phyloP scores from a whole-genome alignment of 1,140 invertebrate genomes.

The Philotrypesis tridentata region DNA sequence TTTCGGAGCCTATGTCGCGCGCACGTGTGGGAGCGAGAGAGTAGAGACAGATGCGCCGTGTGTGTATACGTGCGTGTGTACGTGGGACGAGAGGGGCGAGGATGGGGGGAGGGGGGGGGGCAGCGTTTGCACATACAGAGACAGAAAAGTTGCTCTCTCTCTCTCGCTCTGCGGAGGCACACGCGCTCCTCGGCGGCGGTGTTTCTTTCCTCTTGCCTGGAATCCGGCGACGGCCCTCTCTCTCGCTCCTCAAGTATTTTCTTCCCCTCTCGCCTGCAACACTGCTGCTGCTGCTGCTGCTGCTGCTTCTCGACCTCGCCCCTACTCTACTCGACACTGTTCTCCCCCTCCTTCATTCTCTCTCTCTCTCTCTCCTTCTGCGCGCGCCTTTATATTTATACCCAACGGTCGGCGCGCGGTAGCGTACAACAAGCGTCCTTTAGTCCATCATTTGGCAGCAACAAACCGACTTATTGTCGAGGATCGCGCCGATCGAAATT shows the following conservation, averaged over 20 bases:
- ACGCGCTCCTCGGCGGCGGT: constrained; percentile 43
- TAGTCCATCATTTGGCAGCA: constrained; percentile 52
- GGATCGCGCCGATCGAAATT: constrained; percentile 47
- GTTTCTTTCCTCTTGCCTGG: constrained; percentile 44
- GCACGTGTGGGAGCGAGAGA: constrained; percentile 11
- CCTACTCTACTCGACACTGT: not conserved
- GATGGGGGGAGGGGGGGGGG: not conserved
- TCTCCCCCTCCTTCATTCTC: not conserved
- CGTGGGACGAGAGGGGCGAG: not conserved
- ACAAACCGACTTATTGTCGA: constrained; percentile 50
- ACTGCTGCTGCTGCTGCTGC: not conserved
- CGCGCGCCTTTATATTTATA: constrained; percentile 46
- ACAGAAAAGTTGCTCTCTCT: constrained; percentile 23
- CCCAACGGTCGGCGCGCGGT: constrained; percentile 44
- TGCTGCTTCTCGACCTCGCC: constrained; percentile 25
- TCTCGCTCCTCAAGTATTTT: constrained; percentile 40
- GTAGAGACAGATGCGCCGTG: constrained; percentile 28
- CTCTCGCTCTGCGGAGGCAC: constrained; percentile 22
- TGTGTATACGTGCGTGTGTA: not conserved
- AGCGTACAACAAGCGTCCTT: constrained; percentile 37
- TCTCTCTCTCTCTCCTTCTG: not conserved
- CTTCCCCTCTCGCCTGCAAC: constrained; percentile 41
- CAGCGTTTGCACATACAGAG: constrained; percentile 7
- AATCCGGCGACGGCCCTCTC: constrained; percentile 39
- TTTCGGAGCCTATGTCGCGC: constrained; percentile 19